A percentile compares a stretch with the other conserved stretches of the same genome.
phyloP scores from a whole-genome alignment of 2,113 vertebrate species.

The Mesembrinibis cayennensis region DNA sequence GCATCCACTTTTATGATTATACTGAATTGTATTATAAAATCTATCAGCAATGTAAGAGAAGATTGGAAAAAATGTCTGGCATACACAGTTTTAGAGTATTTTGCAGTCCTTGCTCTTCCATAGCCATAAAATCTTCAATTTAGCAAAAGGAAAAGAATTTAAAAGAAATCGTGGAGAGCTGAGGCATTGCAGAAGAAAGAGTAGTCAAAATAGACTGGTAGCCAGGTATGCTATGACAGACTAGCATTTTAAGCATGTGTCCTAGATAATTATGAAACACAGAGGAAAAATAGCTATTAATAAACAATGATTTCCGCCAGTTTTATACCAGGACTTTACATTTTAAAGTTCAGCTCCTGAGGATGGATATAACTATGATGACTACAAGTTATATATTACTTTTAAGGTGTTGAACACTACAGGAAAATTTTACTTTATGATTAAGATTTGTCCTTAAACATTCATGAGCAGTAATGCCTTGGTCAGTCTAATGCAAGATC shows the following conservation, averaged over 20 bases:
- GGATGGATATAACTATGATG: background rate
- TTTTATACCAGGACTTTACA: background rate
- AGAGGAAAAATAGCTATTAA: background rate
- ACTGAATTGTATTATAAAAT: background rate
- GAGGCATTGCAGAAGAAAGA: background rate
- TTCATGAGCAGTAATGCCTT: background rate
- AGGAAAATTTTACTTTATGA: background rate
- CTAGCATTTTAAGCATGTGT: background rate
- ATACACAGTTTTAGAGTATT: background rate
- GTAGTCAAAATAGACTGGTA: background rate
- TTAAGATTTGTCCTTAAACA: background rate
- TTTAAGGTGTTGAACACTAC: background rate
- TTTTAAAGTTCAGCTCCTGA: background rate
- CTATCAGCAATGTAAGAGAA: background rate
- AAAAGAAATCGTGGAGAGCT: background rate
- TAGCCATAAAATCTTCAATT: background rate
- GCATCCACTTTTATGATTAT: conserved; percentile 16
- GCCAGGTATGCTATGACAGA: background rate
- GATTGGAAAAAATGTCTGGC: background rate
- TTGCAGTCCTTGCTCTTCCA: background rate
- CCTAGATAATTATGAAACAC: background rate
- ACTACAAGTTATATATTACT: background rate
- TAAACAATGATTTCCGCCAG: background rate
- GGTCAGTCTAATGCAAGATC: background rate
- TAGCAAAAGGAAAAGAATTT: background rate